Conservation (phyloP, 2,888 invertebrate species). For the Drosophila lutescens region DNA sequence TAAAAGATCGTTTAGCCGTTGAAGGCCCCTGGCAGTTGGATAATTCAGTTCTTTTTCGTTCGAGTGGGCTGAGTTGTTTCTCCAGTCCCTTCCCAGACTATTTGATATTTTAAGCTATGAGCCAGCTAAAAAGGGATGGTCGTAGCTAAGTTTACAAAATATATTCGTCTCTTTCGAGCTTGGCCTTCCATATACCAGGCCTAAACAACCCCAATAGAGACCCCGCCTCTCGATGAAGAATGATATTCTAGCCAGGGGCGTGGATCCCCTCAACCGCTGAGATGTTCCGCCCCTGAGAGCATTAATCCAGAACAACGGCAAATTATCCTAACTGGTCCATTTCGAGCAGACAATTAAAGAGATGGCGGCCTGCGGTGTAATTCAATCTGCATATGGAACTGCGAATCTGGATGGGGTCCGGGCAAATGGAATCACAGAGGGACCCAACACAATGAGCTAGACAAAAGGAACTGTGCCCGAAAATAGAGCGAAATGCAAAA, state of each 20-base stretch:
- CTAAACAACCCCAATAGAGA: conserved; percentile 33
- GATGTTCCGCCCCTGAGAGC: conserved; percentile 22
- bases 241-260: conserved; percentile 24
- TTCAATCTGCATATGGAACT: conserved; percentile 77
- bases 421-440: conserved; percentile 59
- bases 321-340: conserved; percentile 59
- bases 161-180: conserved; percentile 17
- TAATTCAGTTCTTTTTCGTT: conserved; percentile 14
- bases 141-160: background rate
- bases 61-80: background rate
- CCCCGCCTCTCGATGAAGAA: conserved; percentile 21
- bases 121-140: conserved; percentile 15
- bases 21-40: conserved; percentile 46
- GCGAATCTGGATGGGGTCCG: conserved; percentile 3
- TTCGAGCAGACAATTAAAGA: conserved; percentile 64
- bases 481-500: conserved; percentile 53
- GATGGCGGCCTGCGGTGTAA: conserved; percentile 66
- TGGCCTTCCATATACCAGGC: conserved; percentile 1
- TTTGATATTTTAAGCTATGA: conserved; percentile 14
- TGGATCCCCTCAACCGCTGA: conserved; percentile 36
- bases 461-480: conserved; percentile 42
- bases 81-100: conserved; percentile 11
- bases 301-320: conserved; percentile 31
- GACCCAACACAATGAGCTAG: conserved; percentile 16
- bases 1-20: conserved; percentile 61